A percentile compares a stretch with the other conserved stretches of the same genome.
phyloP scores from a whole-genome alignment of 2,888 invertebrate species.

The Sylvicola fuscatus region DNA sequence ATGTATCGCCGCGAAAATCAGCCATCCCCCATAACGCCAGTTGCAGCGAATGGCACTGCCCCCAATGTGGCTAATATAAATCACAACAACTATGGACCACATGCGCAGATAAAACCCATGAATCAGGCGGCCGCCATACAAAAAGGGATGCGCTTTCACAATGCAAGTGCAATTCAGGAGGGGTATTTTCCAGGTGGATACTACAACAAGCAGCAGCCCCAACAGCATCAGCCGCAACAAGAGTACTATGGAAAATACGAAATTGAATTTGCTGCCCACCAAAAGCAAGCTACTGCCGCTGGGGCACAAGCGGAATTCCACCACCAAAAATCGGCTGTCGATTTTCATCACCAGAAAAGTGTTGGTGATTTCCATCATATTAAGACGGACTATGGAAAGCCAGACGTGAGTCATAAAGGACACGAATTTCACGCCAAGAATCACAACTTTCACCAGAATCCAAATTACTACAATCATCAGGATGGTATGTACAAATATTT shows the following conservation, averaged over 20 bases:
- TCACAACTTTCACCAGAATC: slow-evolving; percentile 14
- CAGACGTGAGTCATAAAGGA: slow-evolving; percentile 2
- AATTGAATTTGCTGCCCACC: slow-evolving; percentile 13
- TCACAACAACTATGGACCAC: neutral
- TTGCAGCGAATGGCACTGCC: neutral
- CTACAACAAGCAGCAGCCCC: slow-evolving; percentile 13
- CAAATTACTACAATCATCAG: slow-evolving; percentile 19
- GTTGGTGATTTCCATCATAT: slow-evolving; percentile 4
- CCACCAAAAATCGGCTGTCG: slow-evolving; percentile 3
- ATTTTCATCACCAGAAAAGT: slow-evolving; percentile 5
- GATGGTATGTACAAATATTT: slow-evolving; percentile 2
- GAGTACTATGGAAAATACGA: slow-evolving; percentile 25
- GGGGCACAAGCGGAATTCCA: slow-evolving; percentile 3
- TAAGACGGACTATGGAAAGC: slow-evolving; percentile 1
- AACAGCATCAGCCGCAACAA: slow-evolving; percentile 12
- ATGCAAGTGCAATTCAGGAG: slow-evolving; percentile 9
- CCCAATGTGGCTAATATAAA: neutral
- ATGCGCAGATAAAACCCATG: neutral
- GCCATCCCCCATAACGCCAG: slow-evolving; percentile 5
- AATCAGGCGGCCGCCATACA: too few species aligned
- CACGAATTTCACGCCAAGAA: slow-evolving; percentile 11
- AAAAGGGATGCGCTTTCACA: neutral
- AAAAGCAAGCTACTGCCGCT: neutral
- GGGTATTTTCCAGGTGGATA: slow-evolving; percentile 17
- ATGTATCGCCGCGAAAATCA: slow-evolving; percentile 10